These are phyloP conservation scores for Troides oblongomaculatus DNA, from an alignment of 2,888 invertebrate species.

Conservation along the genomic window DNA sequence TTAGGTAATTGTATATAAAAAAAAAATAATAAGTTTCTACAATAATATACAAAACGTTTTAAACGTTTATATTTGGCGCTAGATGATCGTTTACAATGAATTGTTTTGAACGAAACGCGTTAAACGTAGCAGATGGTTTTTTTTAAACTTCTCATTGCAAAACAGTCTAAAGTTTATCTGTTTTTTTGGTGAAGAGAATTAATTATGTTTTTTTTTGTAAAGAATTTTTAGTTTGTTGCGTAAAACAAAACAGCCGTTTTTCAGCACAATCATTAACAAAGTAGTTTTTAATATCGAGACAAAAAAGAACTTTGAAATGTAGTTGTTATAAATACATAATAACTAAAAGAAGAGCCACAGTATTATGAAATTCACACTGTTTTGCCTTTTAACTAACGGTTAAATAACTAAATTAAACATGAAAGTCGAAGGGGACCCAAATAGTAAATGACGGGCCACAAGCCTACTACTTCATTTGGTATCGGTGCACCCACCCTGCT, in stretches of 20 bases:
- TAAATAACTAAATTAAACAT: no score
- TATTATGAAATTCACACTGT: no score
- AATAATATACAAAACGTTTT: neutral
- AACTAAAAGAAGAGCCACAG: no score
- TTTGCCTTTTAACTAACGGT: no score
- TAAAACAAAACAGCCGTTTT: neutral
- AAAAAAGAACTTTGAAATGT: no score
- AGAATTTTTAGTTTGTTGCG: neutral
- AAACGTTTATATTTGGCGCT: neutral
- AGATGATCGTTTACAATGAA: slow-evolving; percentile 9
- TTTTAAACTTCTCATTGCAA: slow-evolving; percentile 6
- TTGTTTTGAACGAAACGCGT: slow-evolving; percentile 10
- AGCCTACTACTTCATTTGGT: no score
- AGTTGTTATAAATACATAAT: no score
- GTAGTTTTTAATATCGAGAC: neutral
- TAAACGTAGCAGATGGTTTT: slow-evolving; percentile 15
- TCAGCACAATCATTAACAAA: neutral
- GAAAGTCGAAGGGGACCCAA: no score
- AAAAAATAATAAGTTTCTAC: no score
- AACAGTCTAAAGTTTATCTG: slow-evolving; percentile 14
- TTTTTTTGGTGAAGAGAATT: slow-evolving; percentile 2
- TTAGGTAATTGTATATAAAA: no score
- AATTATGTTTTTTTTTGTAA: neutral
- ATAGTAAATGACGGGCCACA: no score
- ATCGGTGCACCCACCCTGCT: no score